A percentile compares a stretch with the other conserved stretches of the same genome.
Conservation (phyloP, 2,113 vertebrate genomes). For the Burhinus bistriatus region DNA sequence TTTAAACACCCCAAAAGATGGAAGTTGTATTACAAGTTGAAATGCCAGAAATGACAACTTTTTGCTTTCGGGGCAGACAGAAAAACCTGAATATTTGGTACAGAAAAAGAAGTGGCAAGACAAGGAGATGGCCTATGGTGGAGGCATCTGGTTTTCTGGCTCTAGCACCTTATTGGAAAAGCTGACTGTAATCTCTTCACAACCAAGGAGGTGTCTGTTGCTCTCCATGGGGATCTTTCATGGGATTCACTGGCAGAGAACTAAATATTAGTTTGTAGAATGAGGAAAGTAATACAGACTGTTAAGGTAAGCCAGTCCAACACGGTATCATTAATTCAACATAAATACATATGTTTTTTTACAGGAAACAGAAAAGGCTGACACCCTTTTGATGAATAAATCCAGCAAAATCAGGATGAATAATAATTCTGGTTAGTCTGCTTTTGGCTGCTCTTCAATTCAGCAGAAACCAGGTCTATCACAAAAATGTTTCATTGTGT, state of each 20-base stretch:
- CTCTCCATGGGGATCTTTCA: background rate
- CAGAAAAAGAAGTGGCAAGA: background rate
- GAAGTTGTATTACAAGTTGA: background rate
- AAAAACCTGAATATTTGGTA: background rate
- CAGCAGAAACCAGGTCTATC: conserved; percentile 39
- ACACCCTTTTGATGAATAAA: background rate
- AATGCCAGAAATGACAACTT: background rate
- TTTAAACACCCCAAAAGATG: background rate
- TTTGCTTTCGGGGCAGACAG: background rate
- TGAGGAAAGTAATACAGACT: background rate
- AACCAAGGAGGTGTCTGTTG: background rate
- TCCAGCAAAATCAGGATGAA: background rate
- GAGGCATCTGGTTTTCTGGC: background rate
- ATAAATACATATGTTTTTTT: background rate
- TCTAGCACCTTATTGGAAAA: background rate
- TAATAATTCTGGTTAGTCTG: conserved; percentile 14
- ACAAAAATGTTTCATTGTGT: background rate
- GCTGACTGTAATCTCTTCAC: background rate
- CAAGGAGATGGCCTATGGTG: background rate
- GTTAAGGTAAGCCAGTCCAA: background rate
- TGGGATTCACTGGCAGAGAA: background rate
- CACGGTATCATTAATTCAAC: background rate
- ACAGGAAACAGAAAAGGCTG: background rate
- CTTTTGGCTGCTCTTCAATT: conserved; percentile 31
- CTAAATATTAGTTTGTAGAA: background rate